Percentiles rank a stretch among this genome's conserved stretches.
Conservation (phyloP, 2,888 invertebrate genomes). For the Acanthosoma haemorrhoidale region DNA sequence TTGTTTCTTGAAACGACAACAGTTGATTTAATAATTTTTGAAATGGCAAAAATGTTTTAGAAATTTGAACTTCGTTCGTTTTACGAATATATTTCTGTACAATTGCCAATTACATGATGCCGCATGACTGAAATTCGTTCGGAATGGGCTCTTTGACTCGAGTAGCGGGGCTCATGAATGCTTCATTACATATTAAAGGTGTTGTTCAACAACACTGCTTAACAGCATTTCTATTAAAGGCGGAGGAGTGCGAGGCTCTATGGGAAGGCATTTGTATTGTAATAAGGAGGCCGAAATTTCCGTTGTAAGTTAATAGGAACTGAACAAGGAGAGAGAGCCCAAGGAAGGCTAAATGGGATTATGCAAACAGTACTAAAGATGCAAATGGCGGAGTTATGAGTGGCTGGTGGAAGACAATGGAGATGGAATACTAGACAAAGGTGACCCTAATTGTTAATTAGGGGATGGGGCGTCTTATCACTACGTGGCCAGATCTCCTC, state of each 20-base stretch:
- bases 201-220: not conserved
- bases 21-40: no score
- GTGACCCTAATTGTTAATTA: conserved; percentile 24
- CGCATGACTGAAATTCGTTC: not conserved
- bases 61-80: no score
- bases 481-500: not conserved
- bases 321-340: no score
- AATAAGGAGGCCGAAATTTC: conserved; percentile 4
- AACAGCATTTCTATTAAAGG: not conserved
- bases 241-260: no score
- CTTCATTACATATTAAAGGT: not conserved
- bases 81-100: no score
- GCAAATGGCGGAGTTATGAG: conserved; percentile 15
- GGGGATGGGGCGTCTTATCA: not conserved
- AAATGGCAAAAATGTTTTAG: no score
- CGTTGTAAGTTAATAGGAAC: not conserved
- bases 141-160: not conserved
- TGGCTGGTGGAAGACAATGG: not conserved
- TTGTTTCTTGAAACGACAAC: no score
- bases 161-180: not conserved
- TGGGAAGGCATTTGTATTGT: not conserved
- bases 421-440: conserved; percentile 14
- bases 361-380: conserved; percentile 25
- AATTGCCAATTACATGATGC: not conserved
- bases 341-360: not conserved